Percentiles rank a stretch among this genome's conserved stretches.
Evolutionary conservation across 2,797 vertebrate genomes (phyloP).

Genomic region (Pangasius sanitwongsei): DNA sequence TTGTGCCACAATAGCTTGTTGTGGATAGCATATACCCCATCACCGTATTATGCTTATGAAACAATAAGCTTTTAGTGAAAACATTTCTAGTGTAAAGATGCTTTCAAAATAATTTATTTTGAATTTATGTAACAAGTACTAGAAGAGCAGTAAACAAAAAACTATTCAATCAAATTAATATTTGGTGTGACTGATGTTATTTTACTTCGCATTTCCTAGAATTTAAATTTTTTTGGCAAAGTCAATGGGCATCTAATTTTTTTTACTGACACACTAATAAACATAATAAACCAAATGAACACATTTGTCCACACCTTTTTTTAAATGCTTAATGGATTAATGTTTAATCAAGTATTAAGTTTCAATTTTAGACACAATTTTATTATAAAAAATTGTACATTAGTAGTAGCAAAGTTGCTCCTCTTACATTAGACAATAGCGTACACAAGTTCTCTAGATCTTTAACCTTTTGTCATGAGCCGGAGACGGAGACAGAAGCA

Average conservation of each 20-base stretch:
- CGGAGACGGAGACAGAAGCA: too few relatives aligned
- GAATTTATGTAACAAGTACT: too few relatives aligned
- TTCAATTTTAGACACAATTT: neutral
- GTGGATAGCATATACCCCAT: too few relatives aligned
- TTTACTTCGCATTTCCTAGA: too few relatives aligned
- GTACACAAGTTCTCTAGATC: neutral
- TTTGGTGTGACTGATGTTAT: too few relatives aligned
- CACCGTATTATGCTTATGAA: too few relatives aligned
- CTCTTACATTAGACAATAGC: neutral
- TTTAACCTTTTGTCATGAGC: neutral
- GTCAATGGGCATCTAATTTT: neutral
- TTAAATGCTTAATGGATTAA: neutral
- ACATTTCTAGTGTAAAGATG: too few relatives aligned
- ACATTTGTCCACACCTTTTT: neutral
- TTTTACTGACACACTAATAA: neutral
- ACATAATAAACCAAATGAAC: neutral
- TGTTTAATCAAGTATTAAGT: neutral
- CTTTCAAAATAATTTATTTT: too few relatives aligned
- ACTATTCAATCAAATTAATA: too few relatives aligned
- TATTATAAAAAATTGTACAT: neutral
- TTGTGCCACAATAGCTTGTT: neutral
- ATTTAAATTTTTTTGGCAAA: too few relatives aligned
- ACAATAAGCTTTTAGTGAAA: too few relatives aligned
- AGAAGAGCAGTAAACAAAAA: too few relatives aligned
- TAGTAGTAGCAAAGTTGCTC: neutral